Percentiles rank a stretch among this genome's conserved stretches.
Evolutionary conservation across 1,140 invertebrate genomes (phyloP).

Genomic region (Zaprionus kolodkinae): DNA sequence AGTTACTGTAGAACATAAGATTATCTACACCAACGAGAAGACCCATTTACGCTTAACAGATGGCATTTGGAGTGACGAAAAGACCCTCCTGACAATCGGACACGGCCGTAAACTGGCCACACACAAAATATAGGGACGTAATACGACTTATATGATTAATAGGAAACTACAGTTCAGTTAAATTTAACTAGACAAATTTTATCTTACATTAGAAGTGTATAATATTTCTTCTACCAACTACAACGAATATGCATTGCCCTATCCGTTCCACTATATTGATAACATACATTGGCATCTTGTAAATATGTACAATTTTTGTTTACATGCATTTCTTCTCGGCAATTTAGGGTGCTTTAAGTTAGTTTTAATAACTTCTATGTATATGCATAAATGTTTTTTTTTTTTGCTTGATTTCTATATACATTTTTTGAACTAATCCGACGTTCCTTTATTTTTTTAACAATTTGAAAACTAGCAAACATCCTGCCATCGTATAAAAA

Average conservation of each 20-base stretch:
- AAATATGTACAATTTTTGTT: neutral
- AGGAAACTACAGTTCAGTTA: neutral
- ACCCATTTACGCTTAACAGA: constrained; percentile 59
- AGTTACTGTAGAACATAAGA: constrained; percentile 21
- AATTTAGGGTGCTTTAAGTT: neutral
- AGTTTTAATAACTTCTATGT: neutral
- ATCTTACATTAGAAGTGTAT: neutral
- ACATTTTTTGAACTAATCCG: too few species aligned
- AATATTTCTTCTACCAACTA: neutral
- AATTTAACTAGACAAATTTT: neutral
- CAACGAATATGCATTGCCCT: neutral
- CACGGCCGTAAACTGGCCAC: constrained; percentile 58
- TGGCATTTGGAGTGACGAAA: constrained; percentile 50
- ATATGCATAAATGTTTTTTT: neutral
- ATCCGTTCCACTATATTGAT: neutral
- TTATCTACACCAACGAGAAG: constrained; percentile 53
- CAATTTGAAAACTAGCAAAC: too few species aligned
- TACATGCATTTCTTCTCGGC: neutral
- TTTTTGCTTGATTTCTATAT: neutral
- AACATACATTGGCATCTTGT: neutral
- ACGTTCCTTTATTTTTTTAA: too few species aligned
- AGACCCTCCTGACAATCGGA: constrained; percentile 64
- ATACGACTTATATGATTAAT: neutral
- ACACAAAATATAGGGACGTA: constrained; percentile 41
- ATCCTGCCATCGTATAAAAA: too few species aligned